phyloP scores from a whole-genome alignment of 2,888 invertebrate genomes.

The Operophtera brumata region DNA sequence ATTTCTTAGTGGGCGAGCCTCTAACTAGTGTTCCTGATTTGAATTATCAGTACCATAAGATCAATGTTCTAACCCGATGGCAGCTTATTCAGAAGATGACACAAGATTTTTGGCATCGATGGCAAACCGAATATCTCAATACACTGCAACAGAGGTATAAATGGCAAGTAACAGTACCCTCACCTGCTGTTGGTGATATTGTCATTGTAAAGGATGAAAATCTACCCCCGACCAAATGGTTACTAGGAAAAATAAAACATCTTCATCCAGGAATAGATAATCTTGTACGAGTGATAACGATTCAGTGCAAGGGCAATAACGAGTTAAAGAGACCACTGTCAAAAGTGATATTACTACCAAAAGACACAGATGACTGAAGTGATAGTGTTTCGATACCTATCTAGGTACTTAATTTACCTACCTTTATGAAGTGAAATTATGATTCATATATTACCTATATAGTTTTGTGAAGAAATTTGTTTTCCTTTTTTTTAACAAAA shows the following conservation, averaged over 20 bases:
- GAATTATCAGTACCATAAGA: neutral
- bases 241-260: constrained; percentile 15
- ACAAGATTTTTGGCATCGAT: constrained; percentile 36
- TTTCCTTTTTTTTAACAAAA: too few relatives aligned
- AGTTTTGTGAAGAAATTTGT: too few relatives aligned
- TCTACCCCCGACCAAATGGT: constrained; percentile 30
- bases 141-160: constrained; percentile 32
- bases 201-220: constrained; percentile 22
- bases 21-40: constrained; percentile 1
- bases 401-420: too few relatives aligned
- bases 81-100: constrained; percentile 34
- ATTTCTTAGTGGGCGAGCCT: constrained; percentile 15
- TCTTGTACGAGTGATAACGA: constrained; percentile 31
- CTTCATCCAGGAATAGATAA: constrained; percentile 29
- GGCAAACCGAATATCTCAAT: constrained; percentile 35
- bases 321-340: constrained; percentile 30
- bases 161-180: constrained; percentile 25
- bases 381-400: too few relatives aligned
- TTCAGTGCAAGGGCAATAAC: constrained; percentile 29
- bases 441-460: too few relatives aligned
- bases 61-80: constrained; percentile 26
- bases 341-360: too few relatives aligned
- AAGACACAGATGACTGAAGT: too few relatives aligned
- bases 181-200: constrained; percentile 26
- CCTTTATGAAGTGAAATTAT: too few relatives aligned